phyloP scores from a whole-genome alignment of 2,113 vertebrate genomes.

The Limnothrissa miodon region DNA sequence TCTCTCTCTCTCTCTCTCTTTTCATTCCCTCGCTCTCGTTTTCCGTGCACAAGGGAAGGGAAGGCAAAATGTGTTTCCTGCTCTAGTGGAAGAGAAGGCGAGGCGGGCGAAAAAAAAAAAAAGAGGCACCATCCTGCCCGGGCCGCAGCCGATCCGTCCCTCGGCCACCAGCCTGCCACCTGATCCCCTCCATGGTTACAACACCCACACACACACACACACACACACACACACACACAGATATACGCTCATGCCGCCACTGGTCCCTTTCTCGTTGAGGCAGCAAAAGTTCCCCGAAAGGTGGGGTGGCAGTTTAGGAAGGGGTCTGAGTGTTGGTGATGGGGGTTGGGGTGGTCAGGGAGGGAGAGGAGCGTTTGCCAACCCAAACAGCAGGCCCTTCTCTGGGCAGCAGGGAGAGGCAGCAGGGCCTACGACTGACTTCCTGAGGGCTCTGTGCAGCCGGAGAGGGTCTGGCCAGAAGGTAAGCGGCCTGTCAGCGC shows the following conservation, averaged over 20 bases:
- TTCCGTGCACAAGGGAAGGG: conserved; percentile 66
- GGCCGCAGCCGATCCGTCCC: background rate
- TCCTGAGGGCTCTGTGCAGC: conserved; percentile 94
- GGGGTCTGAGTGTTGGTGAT: no score
- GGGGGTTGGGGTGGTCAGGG: background rate
- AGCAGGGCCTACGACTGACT: conserved; percentile 82
- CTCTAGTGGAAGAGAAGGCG: conserved; percentile 75
- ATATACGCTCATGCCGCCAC: conserved; percentile 54
- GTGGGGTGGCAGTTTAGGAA: conserved; percentile 49
- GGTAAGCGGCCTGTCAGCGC: conserved; percentile 87
- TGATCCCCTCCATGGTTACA: no score
- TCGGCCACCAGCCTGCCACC: background rate
- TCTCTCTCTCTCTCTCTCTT: conserved; percentile 36
- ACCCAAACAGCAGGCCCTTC: conserved; percentile 87
- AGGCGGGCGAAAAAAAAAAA: no score
- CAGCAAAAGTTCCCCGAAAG: conserved; percentile 90
- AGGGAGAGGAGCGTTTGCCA: conserved; percentile 83
- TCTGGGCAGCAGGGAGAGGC: conserved; percentile 81
- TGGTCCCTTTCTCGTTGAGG: conserved; percentile 90
- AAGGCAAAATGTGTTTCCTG: conserved; percentile 98
- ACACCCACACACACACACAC: background rate
- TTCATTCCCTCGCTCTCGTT: conserved; percentile 48
- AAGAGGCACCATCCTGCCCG: conserved; percentile 86
- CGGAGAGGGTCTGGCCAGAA: conserved; percentile 84
- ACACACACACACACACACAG: background rate